These are phyloP conservation scores for Peromyscus aztecus DNA, from an alignment of 2,797 vertebrate species.

Conservation along the genomic window DNA sequence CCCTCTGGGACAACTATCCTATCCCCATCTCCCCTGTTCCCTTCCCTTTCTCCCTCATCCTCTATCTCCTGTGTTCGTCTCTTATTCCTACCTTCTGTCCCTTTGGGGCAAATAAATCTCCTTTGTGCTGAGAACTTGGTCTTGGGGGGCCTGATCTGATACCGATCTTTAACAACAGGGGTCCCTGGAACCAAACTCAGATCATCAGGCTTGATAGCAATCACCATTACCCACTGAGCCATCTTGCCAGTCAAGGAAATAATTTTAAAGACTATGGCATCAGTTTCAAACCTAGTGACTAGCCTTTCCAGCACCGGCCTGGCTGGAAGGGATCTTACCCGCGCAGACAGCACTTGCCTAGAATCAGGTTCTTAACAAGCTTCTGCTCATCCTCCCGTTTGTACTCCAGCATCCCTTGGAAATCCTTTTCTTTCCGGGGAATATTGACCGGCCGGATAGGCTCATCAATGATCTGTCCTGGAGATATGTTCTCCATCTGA, in stretches of 20 bases:
- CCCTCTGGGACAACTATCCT: background rate
- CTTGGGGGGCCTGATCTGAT: background rate
- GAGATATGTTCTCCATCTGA: constrained; percentile 96
- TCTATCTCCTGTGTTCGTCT: background rate
- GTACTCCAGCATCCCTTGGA: constrained; percentile 99
- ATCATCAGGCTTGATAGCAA: background rate
- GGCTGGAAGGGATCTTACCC: background rate
- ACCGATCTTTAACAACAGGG: background rate
- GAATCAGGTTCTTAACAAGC: constrained; percentile 97
- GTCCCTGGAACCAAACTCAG: background rate
- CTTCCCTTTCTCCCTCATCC: background rate
- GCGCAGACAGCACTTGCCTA: constrained; percentile 89
- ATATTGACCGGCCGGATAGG: constrained; percentile 98
- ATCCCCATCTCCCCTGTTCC: background rate
- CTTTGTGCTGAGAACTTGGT: background rate
- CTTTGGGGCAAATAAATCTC: background rate
- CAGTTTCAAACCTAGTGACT: background rate
- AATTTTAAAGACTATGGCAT: background rate
- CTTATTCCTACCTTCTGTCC: background rate
- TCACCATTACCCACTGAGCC: background rate
- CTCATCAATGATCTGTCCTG: constrained; percentile 96
- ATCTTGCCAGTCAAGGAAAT: background rate
- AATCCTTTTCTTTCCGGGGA: constrained; percentile 98
- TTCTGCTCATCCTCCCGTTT: constrained; percentile 98
- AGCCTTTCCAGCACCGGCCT: background rate